Evolutionary conservation across 2,797 vertebrate species (phyloP).

Genomic region (Rhynchonycteris naso): DNA sequence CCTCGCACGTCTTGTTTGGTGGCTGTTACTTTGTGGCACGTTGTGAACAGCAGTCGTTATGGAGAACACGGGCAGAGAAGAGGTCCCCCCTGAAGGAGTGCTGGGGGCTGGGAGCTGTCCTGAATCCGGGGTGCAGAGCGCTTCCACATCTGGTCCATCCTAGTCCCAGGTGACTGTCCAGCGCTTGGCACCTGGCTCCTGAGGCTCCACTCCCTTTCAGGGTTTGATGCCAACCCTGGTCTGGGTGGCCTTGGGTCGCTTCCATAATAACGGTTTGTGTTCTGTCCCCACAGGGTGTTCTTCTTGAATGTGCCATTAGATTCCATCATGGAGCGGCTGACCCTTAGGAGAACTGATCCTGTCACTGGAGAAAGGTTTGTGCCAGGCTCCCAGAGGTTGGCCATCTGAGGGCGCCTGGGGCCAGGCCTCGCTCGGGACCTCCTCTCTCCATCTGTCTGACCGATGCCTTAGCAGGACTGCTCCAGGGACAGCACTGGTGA

Average conservation of each 20-base stretch:
- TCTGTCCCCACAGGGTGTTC: constrained; percentile 88
- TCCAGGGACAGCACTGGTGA: no score
- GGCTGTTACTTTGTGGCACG: constrained; percentile 76
- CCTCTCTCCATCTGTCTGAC: neutral
- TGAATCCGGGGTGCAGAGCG: neutral
- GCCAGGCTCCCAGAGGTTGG: neutral
- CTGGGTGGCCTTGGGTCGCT: neutral
- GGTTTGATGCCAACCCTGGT: neutral
- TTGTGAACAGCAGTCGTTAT: constrained; percentile 80
- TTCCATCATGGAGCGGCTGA: constrained; percentile 89
- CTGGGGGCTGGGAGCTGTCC: neutral
- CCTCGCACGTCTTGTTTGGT: constrained; percentile 77
- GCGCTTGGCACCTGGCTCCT: neutral
- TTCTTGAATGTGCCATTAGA: constrained; percentile 91
- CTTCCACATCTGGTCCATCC: fast-evolving
- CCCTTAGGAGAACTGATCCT: constrained; percentile 89
- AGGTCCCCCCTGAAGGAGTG: neutral
- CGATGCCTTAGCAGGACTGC: fast-evolving
- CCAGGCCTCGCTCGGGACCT: neutral
- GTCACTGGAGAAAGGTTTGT: constrained; percentile 92
- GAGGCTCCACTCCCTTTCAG: fast-evolving
- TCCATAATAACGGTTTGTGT: neutral
- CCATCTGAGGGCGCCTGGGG: neutral
- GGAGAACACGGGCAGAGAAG: constrained; percentile 74
- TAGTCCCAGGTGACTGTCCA: neutral